Evolutionary conservation across 2,113 vertebrate genomes (phyloP), one percentile per base, ranked within the genome.

Genomic region (Plotosus lineatus): DNA sequence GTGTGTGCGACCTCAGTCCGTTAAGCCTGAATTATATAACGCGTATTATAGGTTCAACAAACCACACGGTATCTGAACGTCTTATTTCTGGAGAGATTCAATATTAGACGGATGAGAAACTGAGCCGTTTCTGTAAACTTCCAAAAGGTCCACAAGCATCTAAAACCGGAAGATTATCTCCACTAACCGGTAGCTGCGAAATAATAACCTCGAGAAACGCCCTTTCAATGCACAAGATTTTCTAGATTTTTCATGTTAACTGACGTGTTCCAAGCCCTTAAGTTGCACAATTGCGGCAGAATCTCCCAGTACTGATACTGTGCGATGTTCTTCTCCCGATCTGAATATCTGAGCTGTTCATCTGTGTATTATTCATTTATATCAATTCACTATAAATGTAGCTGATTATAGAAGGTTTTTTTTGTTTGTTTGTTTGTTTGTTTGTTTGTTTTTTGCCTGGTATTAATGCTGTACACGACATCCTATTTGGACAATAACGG

Each of bases 401-500:
- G 69, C n/a, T 79, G 33, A 69, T 63, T 46, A 78, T 82, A 75
- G n/a, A n/a, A n/a, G n/a, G n/a, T 40, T 65, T 31, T 51, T 69
- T 61, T 33, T 42, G 72, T 68, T 23, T 23, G 21, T 75, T 63
- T n/a, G n/a, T n/a, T n/a, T n/a, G n/a, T 65, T 31, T 51, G 58
- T 61, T 33, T 42, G 72, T 68, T 23, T 23, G 21, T 75, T 63
- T n/a, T n/a, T n/a, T 15, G 63, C 38, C 28, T 75, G 38, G 40
- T 75, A 75, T 31, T 55, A 66, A 31, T 68, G 33, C 72, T 68
- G 33, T 63, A 72, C 12, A 36, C 85, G 31, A 19, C 21, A 33
- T 81, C 79, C 68, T 84, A 85, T 76, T 87, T 23, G 56, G 55
- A 65, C 82, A 82, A 46, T 88, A 58, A 86, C 79, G 82, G 85